Evolutionary conservation across 1,140 invertebrate genomes (phyloP).

Genomic region (Zaprionus ornatus): DNA sequence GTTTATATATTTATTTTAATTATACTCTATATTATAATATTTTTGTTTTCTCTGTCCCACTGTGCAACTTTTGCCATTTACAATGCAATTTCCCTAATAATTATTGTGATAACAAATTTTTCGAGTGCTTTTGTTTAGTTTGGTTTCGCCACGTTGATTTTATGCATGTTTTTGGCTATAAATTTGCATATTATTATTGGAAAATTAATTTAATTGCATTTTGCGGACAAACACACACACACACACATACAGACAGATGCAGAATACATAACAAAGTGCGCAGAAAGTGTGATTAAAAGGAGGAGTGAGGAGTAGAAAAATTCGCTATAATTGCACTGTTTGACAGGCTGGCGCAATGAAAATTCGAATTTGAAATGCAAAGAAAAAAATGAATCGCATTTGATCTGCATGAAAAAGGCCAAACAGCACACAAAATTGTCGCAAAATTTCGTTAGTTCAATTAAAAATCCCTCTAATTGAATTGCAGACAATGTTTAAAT

Average conservation of each 20-base stretch:
- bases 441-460: neutral
- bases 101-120: constrained; percentile 65
- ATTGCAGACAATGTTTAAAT: neutral
- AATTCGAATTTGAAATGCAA: constrained; percentile 2
- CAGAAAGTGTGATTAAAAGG: constrained; percentile 25
- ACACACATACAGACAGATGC: too few relatives aligned
- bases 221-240: constrained; percentile 19
- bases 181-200: constrained; percentile 70
- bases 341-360: constrained; percentile 5
- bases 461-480: neutral
- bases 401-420: neutral
- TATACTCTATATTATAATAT: neutral
- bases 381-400: too few relatives aligned
- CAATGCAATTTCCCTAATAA: constrained; percentile 71
- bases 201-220: constrained; percentile 68
- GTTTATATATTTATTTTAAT: neutral
- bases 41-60: neutral
- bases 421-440: neutral
- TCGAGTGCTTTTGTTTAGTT: constrained; percentile 30
- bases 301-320: neutral
- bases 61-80: constrained; percentile 33
- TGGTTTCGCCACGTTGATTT: constrained; percentile 25
- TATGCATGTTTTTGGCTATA: constrained; percentile 43
- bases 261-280: constrained; percentile 34
- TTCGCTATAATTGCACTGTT: constrained; percentile 21